Conservation (phyloP, 37 sponge, comb jelly and placozoan genomes). For the Chondrilla cf. caribensis region DNA sequence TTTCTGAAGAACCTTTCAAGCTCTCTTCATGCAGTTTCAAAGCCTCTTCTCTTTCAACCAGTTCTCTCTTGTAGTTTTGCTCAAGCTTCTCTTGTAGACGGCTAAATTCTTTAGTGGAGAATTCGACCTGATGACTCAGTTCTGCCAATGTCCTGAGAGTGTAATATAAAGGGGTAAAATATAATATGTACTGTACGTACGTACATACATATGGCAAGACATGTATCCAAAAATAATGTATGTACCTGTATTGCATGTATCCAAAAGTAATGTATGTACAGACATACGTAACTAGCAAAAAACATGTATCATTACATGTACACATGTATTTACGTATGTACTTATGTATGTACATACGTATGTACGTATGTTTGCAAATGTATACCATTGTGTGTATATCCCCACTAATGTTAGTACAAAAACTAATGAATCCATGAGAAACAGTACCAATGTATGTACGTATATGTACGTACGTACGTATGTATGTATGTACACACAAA, state of each 20-base stretch:
- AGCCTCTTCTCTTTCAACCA: slow-evolving; percentile 48
- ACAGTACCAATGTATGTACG: too few relatives aligned
- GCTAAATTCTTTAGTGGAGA: slow-evolving; percentile 46
- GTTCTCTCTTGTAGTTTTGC: slow-evolving; percentile 27
- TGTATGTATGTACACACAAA: slow-evolving; percentile 10
- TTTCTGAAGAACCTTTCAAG: slow-evolving; percentile 77
- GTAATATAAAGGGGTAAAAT: not conserved
- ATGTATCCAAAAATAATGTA: too few relatives aligned
- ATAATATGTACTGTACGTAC: not conserved
- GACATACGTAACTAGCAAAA: too few relatives aligned
- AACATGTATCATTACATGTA: too few relatives aligned
- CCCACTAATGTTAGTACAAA: too few relatives aligned
- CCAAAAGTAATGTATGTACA: too few relatives aligned
- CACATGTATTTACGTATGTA: too few relatives aligned
- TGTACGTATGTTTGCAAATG: too few relatives aligned
- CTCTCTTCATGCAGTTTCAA: slow-evolving; percentile 55
- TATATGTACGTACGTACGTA: not conserved
- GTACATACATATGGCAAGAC: too few relatives aligned
- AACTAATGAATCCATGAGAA: too few relatives aligned
- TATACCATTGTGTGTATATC: not conserved
- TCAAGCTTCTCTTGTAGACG: slow-evolving; percentile 56
- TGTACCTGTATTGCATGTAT: too few relatives aligned
- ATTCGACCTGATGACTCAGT: slow-evolving; percentile 60
- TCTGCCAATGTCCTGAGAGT: slow-evolving; percentile 66
- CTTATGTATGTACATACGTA: too few relatives aligned